Evolutionary conservation across 1,140 invertebrate species (phyloP), one percentile per base, ranked within the genome.

Genomic region (Drosophila repletoides): DNA sequence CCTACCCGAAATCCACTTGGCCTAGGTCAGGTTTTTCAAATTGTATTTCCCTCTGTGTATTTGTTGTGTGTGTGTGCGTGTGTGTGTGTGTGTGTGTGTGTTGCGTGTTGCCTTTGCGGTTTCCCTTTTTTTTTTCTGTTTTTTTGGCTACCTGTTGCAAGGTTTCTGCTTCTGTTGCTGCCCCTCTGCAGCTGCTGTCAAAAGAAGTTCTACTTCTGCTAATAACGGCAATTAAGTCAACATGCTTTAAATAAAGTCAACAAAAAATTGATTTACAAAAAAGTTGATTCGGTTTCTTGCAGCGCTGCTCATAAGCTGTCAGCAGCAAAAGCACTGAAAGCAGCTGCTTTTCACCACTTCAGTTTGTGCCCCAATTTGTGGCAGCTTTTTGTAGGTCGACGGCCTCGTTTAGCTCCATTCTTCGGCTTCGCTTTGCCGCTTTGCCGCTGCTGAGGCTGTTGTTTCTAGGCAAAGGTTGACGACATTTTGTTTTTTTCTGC

Each of bases 1-100:
- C 75, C 75, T 88, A 88, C 86, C 76, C 72, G 70, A 81, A 88
- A 86, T 52, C 69, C 58, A 49, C 60, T 84, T 88, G 86, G 61
- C 72, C 70, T 84, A 88, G 86, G 86, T 88, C 86, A 88, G 80
- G 69, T 76, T 76, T n/a, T n/a, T n/a, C n/a, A n/a, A n/a, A n/a
- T n/a, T n/a, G n/a, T n/a, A n/a, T n/a, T n/a, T n/a, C n/a, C n/a
- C n/a, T n/a, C 58, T 56, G 2, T 21, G 10, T 12, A 43, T 43
- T 17, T 3, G 7, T 17, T 61, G 36, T 28, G 14, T 31, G 10
- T 43, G 28, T 33, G 29, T 26, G 28, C 52, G 29, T 56, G 55
- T 83, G 46, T 63, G 69, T 58, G 77, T 61, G 28, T 49, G 19
- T 33, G 52, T 43, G 19, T 12, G 48, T 53, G 28, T 58, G 34